A percentile compares a stretch with the other conserved stretches of the same genome.
Evolutionary conservation across 2,113 vertebrate species (phyloP).

Genomic region (Thalassarche chlororhynchos): DNA sequence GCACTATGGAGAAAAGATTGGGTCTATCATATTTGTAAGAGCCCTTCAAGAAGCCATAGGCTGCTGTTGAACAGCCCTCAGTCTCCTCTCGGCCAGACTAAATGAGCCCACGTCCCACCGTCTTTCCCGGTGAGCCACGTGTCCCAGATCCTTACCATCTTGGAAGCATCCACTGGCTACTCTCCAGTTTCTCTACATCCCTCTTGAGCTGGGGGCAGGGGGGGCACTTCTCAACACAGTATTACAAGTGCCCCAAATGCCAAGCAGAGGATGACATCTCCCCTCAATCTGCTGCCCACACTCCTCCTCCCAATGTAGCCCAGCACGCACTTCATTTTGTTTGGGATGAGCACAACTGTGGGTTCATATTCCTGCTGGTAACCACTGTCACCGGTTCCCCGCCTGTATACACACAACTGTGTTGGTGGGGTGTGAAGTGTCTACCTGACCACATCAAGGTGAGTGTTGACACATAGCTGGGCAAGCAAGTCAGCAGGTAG

Average conservation of each 20-base stretch:
- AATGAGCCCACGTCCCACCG: background rate
- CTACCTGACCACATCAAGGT: background rate
- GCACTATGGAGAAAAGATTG: background rate
- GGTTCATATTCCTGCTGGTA: background rate
- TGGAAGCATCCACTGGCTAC: background rate
- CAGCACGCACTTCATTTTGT: background rate
- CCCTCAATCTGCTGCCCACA: background rate
- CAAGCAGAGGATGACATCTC: background rate
- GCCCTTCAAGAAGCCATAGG: background rate
- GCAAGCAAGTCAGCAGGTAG: background rate
- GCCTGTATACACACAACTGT: background rate
- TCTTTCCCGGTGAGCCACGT: background rate
- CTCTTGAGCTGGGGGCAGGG: background rate
- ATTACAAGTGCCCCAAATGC: background rate
- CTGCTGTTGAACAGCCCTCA: background rate
- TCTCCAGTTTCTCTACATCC: no score
- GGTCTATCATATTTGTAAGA: background rate
- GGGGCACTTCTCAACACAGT: background rate
- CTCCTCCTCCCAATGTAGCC: background rate
- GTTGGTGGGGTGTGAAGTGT: accelerated
- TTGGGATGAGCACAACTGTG: background rate
- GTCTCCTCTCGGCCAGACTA: background rate
- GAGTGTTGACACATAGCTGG: background rate
- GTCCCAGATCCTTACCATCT: background rate
- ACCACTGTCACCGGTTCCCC: accelerated